These are phyloP conservation scores for Polia nebulosa DNA, from an alignment of 2,888 invertebrate species.

Conservation along the genomic window DNA sequence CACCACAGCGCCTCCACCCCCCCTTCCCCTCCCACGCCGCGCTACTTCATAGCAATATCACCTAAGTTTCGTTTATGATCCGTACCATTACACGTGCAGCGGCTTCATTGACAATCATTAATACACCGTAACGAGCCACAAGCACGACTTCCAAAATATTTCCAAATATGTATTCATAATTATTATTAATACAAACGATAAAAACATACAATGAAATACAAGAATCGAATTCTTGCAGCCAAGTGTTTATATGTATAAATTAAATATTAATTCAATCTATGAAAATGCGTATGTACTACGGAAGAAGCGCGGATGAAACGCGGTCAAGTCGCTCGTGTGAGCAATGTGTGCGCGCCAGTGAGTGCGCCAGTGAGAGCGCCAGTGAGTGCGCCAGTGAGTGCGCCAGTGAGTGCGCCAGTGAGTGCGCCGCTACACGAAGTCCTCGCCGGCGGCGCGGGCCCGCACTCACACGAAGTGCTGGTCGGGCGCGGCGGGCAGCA, in stretches of 20 bases:
- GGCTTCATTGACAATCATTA: neutral
- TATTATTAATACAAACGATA: conserved; percentile 28
- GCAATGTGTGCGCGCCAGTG: neutral
- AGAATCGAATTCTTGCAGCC: conserved; percentile 41
- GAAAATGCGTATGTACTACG: conserved; percentile 9
- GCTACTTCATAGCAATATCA: neutral
- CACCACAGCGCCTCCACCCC: neutral
- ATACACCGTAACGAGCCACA: neutral
- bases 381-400: too few relatives aligned
- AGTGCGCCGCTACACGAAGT: conserved; percentile 61
- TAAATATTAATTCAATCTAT: conserved; percentile 18
- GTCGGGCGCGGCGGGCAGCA: conserved; percentile 63
- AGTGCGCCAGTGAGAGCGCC: too few relatives aligned
- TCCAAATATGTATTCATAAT: conserved; percentile 25
- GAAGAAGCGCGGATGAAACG: neutral
- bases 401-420: too few relatives aligned
- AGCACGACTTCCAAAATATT: conserved; percentile 18
- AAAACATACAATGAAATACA: conserved; percentile 32
- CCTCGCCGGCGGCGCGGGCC: conserved; percentile 50
- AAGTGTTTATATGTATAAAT: conserved; percentile 30
- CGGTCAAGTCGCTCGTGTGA: conserved; percentile 10
- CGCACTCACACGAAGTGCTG: conserved; percentile 62
- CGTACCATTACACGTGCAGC: conserved; percentile 1
- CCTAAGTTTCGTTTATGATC: neutral
- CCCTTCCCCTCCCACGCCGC: neutral